Percentiles rank a stretch among this genome's conserved stretches.
Evolutionary conservation across 2,797 vertebrate genomes (phyloP).

Genomic region (Mormyrus hasselquistii): DNA sequence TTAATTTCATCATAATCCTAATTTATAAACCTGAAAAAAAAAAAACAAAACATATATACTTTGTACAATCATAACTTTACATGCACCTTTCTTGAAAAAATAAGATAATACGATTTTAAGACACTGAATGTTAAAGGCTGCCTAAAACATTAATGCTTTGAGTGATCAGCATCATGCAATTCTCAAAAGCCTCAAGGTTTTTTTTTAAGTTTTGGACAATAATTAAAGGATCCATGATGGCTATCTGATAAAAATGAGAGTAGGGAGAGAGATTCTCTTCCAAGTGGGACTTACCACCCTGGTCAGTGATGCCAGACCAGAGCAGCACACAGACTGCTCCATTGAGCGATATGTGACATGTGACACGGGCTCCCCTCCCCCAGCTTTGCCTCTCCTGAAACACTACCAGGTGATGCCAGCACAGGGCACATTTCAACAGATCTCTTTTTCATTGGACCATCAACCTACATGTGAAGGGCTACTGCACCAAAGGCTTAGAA

Average conservation of each 20-base stretch:
- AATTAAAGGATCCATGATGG: not conserved
- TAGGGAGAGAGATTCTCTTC: not conserved
- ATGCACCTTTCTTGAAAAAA: not conserved
- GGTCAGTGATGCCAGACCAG: not conserved
- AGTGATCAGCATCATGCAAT: constrained; percentile 10
- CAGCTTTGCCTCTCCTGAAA: not conserved
- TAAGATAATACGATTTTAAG: not conserved
- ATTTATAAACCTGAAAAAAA: not conserved
- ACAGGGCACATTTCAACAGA: not conserved
- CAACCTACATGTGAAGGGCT: constrained; percentile 47
- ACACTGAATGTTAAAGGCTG: constrained; percentile 11
- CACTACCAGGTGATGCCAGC: not conserved
- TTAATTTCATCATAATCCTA: not conserved
- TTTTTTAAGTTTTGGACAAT: not conserved
- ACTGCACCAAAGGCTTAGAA: constrained; percentile 33
- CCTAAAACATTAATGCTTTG: constrained; percentile 11
- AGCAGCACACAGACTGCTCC: not conserved
- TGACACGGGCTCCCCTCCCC: not conserved
- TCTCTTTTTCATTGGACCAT: constrained; percentile 38
- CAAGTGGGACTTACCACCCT: not conserved
- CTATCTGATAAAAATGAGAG: not conserved
- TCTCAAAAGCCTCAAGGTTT: constrained; percentile 8
- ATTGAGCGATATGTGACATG: not conserved
- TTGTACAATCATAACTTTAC: not conserved
- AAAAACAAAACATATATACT: not conserved